Evolutionary conservation across 1,140 invertebrate genomes (phyloP).

Genomic region (Saxidomus purpurata): DNA sequence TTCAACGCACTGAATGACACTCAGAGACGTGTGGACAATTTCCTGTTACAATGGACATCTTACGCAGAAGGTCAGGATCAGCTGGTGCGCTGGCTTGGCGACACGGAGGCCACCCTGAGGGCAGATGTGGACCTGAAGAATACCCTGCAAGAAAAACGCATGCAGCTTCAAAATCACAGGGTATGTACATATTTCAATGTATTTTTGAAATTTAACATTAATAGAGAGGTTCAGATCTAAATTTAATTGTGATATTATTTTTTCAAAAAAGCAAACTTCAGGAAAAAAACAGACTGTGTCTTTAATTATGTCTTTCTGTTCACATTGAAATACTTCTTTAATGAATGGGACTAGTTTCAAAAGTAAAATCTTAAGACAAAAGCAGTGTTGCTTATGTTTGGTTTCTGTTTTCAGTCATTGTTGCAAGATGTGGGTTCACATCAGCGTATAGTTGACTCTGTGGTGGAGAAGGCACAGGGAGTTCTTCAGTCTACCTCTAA

Average conservation of each 20-base stretch:
- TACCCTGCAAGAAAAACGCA: conserved; percentile 94
- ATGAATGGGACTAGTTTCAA: no score
- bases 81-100: conserved; percentile 93
- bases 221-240: no score
- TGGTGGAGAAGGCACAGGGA: conserved; percentile 94
- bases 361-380: no score
- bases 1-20: conserved; percentile 92
- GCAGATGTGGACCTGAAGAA: conserved; percentile 90
- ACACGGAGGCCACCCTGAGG: conserved; percentile 92
- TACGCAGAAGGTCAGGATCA: conserved; percentile 93
- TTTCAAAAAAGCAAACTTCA: no score
- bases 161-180: conserved; percentile 95
- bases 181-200: conserved; percentile 86
- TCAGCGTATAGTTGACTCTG: conserved; percentile 95
- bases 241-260: no score
- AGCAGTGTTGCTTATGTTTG: no score
- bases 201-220: no score
- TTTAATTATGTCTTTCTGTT: no score
- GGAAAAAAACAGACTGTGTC: no score
- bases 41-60: conserved; percentile 87
- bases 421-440: conserved; percentile 96
- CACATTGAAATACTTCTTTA: no score
- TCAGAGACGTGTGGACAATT: conserved; percentile 84
- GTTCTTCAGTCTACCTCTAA: conserved; percentile 90
- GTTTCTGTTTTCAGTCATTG: conserved; percentile 88